Conservation (phyloP, 92 coral and sea anemone genomes). For the Siderastrea radians region DNA sequence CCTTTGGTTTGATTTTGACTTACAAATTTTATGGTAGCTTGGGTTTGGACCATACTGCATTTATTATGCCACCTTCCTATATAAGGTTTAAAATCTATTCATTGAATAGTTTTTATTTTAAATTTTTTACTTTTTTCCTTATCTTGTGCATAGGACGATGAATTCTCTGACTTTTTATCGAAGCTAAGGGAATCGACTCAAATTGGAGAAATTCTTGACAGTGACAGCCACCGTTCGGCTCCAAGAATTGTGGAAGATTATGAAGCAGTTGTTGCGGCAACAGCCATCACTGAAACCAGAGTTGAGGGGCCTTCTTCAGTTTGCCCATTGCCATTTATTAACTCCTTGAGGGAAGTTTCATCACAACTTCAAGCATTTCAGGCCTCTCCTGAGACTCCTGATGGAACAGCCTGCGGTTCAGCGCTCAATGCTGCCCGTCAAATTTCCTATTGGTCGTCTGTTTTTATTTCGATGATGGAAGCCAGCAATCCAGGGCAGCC, state of each 20-base stretch:
- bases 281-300: conserved; percentile 17
- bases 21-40: too few relatives aligned
- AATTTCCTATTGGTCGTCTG: conserved; percentile 37
- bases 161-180: not conserved
- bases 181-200: not conserved
- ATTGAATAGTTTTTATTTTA: too few relatives aligned
- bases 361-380: conserved; percentile 24
- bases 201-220: not conserved
- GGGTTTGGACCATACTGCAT: too few relatives aligned
- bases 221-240: not conserved
- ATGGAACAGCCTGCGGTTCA: conserved; percentile 7
- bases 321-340: conserved; percentile 13
- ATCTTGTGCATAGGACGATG: not conserved
- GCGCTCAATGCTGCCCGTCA: conserved; percentile 51
- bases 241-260: not conserved
- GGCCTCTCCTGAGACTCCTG: conserved; percentile 25
- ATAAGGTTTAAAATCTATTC: too few relatives aligned
- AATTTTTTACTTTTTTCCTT: not conserved
- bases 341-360: conserved; percentile 31
- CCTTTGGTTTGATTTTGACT: too few relatives aligned
- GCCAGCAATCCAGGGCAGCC: conserved; percentile 3
- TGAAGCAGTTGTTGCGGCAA: not conserved
- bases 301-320: not conserved
- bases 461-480: conserved; percentile 28
- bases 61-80: too few relatives aligned